Percentiles rank a stretch among this genome's conserved stretches.
Evolutionary conservation across 2,888 invertebrate species (phyloP).

Genomic region (Macrosoma leucophasiata): DNA sequence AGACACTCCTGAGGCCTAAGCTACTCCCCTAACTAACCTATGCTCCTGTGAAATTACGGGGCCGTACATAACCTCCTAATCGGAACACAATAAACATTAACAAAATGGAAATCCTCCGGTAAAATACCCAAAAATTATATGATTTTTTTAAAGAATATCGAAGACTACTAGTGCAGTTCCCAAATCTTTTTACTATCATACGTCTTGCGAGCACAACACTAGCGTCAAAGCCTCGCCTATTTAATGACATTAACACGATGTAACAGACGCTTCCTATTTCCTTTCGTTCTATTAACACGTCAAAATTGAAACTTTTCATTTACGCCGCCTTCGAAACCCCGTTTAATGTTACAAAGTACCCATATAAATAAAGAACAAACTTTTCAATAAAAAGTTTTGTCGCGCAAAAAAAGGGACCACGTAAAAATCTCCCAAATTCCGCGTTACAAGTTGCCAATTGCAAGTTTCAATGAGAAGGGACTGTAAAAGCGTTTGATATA

Average conservation of each 20-base stretch:
- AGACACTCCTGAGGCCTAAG: too few species aligned
- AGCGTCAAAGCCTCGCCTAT: conserved; percentile 30
- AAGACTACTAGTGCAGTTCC: conserved; percentile 21
- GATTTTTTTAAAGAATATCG: too few species aligned
- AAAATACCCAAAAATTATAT: too few species aligned
- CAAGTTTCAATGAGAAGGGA: conserved; percentile 66
- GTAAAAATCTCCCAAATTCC: conserved; percentile 50
- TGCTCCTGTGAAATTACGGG: too few species aligned
- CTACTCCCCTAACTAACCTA: too few species aligned
- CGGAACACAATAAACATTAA: too few species aligned
- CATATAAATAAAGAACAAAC: conserved; percentile 20
- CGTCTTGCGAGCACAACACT: conserved; percentile 33
- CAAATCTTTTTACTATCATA: conserved; percentile 45
- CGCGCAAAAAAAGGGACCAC: conserved; percentile 33
- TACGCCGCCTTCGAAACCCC: conserved; percentile 15
- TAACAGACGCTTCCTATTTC: conserved; percentile 21
- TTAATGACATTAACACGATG: conserved; percentile 32
- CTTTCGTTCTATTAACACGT: conserved; percentile 25
- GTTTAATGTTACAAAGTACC: conserved; percentile 16
- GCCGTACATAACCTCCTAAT: too few species aligned
- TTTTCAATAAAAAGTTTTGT: conserved; percentile 30
- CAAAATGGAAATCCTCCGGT: too few species aligned
- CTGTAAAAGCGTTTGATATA: conserved; percentile 51
- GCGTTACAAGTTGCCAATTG: conserved; percentile 55
- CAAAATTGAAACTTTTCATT: conserved; percentile 26